Evolutionary conservation across 2,113 vertebrate species (phyloP).

Genomic region (Dromas ardeola): DNA sequence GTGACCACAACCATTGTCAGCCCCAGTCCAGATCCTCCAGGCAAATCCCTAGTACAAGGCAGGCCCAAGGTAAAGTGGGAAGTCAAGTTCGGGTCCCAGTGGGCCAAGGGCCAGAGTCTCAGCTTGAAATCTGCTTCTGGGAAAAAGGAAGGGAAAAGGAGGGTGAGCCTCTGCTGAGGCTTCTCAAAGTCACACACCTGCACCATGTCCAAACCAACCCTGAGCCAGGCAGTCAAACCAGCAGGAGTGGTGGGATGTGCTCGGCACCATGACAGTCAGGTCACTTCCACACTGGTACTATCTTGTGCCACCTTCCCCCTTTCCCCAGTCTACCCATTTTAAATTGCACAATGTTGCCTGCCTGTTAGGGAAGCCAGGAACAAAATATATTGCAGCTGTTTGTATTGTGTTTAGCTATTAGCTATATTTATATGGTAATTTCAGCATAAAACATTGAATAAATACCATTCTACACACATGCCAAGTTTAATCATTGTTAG

Average conservation of each 20-base stretch:
- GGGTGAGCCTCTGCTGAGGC: not conserved
- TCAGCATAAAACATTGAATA: not conserved
- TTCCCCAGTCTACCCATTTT: not conserved
- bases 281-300: not conserved
- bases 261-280: not conserved
- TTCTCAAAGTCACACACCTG: not conserved
- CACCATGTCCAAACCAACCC: not conserved
- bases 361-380: not conserved
- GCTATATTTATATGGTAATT: conserved; percentile 31
- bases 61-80: not conserved
- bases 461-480: not conserved
- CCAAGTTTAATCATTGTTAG: not conserved
- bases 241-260: not conserved
- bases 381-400: conserved; percentile 8
- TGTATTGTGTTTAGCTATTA: not conserved
- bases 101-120: not conserved
- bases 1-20: not conserved
- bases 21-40: not conserved
- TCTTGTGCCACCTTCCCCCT: not conserved
- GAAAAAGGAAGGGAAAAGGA: not conserved
- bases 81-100: not conserved
- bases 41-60: not conserved
- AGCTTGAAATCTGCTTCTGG: not conserved
- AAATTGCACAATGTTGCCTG: not conserved
- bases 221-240: not conserved